phyloP scores from a whole-genome alignment of 2,888 invertebrate species.

The Heteromurus nitidus region DNA sequence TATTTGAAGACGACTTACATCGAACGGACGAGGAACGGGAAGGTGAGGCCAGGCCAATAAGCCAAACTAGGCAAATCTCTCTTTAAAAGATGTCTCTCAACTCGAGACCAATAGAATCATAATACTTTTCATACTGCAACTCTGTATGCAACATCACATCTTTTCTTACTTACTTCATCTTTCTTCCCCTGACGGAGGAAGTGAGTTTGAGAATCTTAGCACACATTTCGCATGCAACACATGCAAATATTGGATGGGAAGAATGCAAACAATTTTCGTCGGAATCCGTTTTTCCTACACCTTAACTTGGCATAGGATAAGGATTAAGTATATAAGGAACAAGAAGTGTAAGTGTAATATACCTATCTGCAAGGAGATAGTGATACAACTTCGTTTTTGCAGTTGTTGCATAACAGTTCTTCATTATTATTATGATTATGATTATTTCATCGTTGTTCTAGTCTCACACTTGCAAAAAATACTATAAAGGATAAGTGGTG shows the following conservation, averaged over 20 bases:
- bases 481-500: neutral
- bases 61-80: constrained; percentile 43
- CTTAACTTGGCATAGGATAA: no score
- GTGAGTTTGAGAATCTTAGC: no score
- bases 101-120: no score
- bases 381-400: constrained; percentile 38
- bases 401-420: constrained; percentile 63
- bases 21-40: constrained; percentile 57
- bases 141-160: no score
- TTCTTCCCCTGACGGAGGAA: no score
- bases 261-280: neutral
- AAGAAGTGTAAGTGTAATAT: no score
- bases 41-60: constrained; percentile 63
- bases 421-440: constrained; percentile 50
- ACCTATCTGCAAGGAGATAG: neutral
- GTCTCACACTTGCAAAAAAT: constrained; percentile 30
- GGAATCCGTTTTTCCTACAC: no score
- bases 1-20: constrained; percentile 17
- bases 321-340: no score
- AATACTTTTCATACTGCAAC: no score
- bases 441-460: constrained; percentile 56
- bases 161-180: no score
- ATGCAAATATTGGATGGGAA: neutral
- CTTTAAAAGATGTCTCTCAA: no score
- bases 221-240: neutral